These are phyloP conservation scores for Alitta virens DNA, from an alignment of 2,888 invertebrate species.

Conservation along the genomic window DNA sequence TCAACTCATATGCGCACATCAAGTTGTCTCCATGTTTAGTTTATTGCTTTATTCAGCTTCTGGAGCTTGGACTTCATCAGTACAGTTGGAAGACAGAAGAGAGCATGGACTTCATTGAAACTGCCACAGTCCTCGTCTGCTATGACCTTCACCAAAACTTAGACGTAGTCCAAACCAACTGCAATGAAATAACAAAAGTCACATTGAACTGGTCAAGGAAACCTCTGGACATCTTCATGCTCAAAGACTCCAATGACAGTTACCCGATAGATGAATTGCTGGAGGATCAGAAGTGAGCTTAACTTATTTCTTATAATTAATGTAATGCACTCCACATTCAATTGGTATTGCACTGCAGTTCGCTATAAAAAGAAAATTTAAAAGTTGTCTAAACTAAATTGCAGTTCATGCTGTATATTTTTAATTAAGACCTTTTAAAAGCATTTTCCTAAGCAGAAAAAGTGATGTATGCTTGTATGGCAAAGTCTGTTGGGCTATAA, in stretches of 20 bases:
- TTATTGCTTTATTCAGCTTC: slow-evolving; percentile 39
- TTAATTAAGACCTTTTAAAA: too few relatives aligned
- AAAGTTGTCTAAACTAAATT: too few relatives aligned
- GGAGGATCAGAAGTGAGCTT: neutral
- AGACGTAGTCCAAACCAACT: slow-evolving; percentile 54
- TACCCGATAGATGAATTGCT: slow-evolving; percentile 50
- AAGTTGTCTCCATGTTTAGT: too few relatives aligned
- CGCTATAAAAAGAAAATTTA: too few relatives aligned
- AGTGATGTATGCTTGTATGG: too few relatives aligned
- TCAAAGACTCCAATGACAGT: slow-evolving; percentile 35
- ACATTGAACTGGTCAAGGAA: slow-evolving; percentile 51
- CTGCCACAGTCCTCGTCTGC: slow-evolving; percentile 52
- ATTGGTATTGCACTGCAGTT: too few relatives aligned
- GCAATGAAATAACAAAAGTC: slow-evolving; percentile 47
- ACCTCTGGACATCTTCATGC: slow-evolving; percentile 48
- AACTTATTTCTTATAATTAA: neutral
- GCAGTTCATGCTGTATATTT: too few relatives aligned
- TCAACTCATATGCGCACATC: too few relatives aligned
- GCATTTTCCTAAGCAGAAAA: too few relatives aligned
- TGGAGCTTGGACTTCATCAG: slow-evolving; percentile 50
- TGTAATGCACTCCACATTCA: too few relatives aligned
- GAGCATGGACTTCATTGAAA: slow-evolving; percentile 55
- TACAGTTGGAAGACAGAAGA: slow-evolving; percentile 56
- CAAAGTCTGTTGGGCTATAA: too few relatives aligned
- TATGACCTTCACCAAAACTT: slow-evolving; percentile 52